phyloP scores from a whole-genome alignment of 1,140 invertebrate genomes.

The Choristoneura fumiferana region DNA sequence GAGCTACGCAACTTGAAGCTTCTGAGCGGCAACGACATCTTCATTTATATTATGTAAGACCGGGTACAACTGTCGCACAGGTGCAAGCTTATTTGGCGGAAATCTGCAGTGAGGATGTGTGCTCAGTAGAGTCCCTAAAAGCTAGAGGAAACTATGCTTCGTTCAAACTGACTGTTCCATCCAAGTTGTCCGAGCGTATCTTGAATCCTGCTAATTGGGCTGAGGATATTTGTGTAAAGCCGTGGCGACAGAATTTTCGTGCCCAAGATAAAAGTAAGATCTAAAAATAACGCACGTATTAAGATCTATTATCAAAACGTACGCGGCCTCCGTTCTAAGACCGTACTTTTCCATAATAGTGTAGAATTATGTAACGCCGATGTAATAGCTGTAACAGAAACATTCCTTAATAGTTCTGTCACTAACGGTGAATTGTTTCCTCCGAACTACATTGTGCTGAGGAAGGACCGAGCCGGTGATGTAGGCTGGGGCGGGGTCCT shows the following conservation, averaged over 20 bases:
- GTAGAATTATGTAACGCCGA: neutral
- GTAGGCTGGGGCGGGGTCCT: slow-evolving; percentile 4
- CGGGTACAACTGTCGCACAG: slow-evolving; percentile 3
- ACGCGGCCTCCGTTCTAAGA: neutral
- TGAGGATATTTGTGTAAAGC: no score
- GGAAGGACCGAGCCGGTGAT: slow-evolving; percentile 3
- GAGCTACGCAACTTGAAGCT: slow-evolving; percentile 1
- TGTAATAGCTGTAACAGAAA: slow-evolving; percentile 3
- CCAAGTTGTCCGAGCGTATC: neutral
- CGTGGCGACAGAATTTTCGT: no score
- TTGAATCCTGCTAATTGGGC: no score
- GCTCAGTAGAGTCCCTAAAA: slow-evolving; percentile 4
- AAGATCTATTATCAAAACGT: neutral
- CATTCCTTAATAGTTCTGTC: slow-evolving; percentile 8
- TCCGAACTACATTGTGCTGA: slow-evolving; percentile 4
- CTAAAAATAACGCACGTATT: neutral
- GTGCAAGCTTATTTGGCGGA: neutral
- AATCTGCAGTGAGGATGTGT: neutral
- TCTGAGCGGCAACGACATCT: slow-evolving; percentile 3
- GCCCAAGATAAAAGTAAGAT: neutral
- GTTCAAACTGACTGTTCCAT: slow-evolving; percentile 10
- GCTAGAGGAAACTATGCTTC: slow-evolving; percentile 15
- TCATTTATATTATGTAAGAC: slow-evolving; percentile 4
- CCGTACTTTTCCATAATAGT: neutral
- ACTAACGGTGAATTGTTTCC: slow-evolving; percentile 9